A percentile compares a stretch with the other conserved stretches of the same genome.
Conservation (phyloP, 2,113 vertebrate species). For the Pelusios castaneus region DNA sequence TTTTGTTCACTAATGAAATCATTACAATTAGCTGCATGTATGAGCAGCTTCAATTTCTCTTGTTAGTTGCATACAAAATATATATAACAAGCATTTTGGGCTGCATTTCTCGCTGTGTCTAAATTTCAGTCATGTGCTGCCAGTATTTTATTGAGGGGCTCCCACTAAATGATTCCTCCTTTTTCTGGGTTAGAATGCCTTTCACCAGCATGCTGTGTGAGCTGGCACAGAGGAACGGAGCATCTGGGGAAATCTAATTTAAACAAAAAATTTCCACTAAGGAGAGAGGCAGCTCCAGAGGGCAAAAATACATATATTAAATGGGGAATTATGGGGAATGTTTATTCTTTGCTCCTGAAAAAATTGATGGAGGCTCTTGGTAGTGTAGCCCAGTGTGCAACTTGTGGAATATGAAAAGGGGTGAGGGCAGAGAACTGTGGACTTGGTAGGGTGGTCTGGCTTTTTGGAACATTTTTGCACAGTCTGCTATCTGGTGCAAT, state of each 20-base stretch:
- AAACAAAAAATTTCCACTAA: background rate
- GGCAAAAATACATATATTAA: background rate
- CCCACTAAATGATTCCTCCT: background rate
- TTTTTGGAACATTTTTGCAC: background rate
- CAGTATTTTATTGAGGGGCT: background rate
- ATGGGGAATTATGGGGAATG: no score
- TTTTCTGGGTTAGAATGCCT: background rate
- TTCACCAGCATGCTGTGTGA: background rate
- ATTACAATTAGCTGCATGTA: background rate
- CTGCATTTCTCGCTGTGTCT: background rate
- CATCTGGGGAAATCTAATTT: background rate
- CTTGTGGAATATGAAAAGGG: background rate
- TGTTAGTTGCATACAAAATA: background rate
- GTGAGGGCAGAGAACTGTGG: background rate
- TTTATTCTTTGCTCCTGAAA: background rate
- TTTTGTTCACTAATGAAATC: background rate
- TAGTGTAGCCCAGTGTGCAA: background rate
- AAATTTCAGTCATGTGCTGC: background rate
- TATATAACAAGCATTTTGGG: no score
- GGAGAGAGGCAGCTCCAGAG: background rate
- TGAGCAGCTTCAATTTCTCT: background rate
- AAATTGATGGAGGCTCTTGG: background rate
- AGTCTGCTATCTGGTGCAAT: background rate
- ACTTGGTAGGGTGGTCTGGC: background rate
- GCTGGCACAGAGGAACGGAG: background rate